Evolutionary conservation across 92 coral and sea anemone genomes (phyloP).

Genomic region (Meandrina meandrites): DNA sequence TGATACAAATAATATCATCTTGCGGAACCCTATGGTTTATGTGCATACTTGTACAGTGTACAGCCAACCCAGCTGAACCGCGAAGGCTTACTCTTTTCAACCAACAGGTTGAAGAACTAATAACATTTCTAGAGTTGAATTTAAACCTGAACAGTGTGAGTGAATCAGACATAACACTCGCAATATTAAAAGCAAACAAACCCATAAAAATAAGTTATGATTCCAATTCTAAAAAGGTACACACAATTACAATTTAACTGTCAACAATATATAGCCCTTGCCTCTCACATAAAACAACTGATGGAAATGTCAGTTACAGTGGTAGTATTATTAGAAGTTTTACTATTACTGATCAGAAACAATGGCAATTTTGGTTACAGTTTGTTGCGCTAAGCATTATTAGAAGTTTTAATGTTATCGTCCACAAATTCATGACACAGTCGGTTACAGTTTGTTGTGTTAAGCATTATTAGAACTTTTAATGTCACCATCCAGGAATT

Average conservation of each 20-base stretch:
- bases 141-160: conserved; percentile 28
- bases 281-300: neutral
- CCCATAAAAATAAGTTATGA: conserved; percentile 9
- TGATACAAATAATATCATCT: conserved; percentile 37
- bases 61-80: conserved; percentile 47
- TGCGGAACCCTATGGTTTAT: conserved; percentile 53
- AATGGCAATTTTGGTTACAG: no score
- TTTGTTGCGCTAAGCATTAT: no score
- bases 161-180: conserved; percentile 29
- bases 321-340: neutral
- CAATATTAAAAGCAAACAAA: conserved; percentile 18
- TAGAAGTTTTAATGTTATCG: no score
- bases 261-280: conserved; percentile 3
- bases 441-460: no score
- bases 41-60: conserved; percentile 49
- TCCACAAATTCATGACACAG: no score
- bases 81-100: conserved; percentile 45
- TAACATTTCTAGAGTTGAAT: conserved; percentile 21
- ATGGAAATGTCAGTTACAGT: neutral
- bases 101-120: conserved; percentile 57
- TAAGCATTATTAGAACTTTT: no score
- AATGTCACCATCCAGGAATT: no score
- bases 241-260: conserved; percentile 22
- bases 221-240: conserved; percentile 17
- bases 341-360: no score